Evolutionary conservation across 2,888 invertebrate genomes (phyloP), one percentile per base, ranked within the genome.

Genomic region (Eumerus sabulonum): DNA sequence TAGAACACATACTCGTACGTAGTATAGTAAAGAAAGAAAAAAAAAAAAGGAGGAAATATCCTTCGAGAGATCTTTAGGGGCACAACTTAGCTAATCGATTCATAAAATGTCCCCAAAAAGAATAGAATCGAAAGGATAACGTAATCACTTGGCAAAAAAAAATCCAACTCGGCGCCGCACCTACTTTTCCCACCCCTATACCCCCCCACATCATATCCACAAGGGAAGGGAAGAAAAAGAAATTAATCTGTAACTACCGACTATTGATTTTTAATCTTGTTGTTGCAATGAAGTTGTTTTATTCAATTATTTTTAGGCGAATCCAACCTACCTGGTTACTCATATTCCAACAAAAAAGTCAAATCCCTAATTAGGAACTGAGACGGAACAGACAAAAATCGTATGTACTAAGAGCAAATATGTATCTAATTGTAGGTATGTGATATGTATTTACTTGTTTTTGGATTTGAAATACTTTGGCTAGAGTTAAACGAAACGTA

Each of bases 271-370:
- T 54, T 36, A 1, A 9, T 40, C 16, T 56, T 50, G 73, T 66
- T 60, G 51, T 60, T 66, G 64, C 56, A 50, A 18, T 56, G 70
- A 70, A 62, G 62, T 66, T 40, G 16, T 36, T 45, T 42, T 9
- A 27, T 17, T 42, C 38, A 56, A 47, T 42, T 11, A 9, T 9
- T 38, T 40, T 50, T 50, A 27, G 47, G 42, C 62, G 67, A 63
- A 71, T 48, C 62, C 70, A 76, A 81, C 81, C 71, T 76, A 81
- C 81, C 81, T 81, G 76, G 67, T 76, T 64, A 81, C 63, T 81
- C 81, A 81, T 81, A 72, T 72, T 67, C 81, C 81, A 68, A n/a
- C n/a, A n/a, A n/a, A 72, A 53, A 66, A 17, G 51, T 68, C 53
- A 57, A 62, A 62, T 57, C 66, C 9, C 38, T 70, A 56, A 50